Percentiles rank a stretch among this genome's conserved stretches.
These are phyloP conservation scores for Drosophila bunnanda DNA, from an alignment of 2,888 invertebrate species.

Conservation along the genomic window DNA sequence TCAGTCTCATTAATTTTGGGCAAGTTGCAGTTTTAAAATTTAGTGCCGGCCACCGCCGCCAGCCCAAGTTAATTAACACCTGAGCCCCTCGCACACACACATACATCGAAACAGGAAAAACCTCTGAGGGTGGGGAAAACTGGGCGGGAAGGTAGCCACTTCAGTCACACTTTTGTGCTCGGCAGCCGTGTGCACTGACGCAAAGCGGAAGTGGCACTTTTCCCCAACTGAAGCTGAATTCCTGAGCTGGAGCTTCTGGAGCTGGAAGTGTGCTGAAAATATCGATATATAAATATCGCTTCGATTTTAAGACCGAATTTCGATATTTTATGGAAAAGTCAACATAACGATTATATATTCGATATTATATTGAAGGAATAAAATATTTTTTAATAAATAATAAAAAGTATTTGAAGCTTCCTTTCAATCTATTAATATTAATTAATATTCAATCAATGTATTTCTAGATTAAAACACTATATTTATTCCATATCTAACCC, in stretches of 20 bases:
- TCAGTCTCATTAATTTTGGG: slow-evolving; percentile 72
- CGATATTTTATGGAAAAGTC: not conserved
- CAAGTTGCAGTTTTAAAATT: slow-evolving; percentile 73
- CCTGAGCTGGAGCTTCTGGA: slow-evolving; percentile 16
- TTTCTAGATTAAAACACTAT: not conserved
- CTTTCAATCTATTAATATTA: not conserved
- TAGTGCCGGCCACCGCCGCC: slow-evolving; percentile 43
- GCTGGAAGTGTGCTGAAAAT: not conserved
- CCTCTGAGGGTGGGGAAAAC: slow-evolving; percentile 9
- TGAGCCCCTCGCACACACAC: slow-evolving; percentile 25
- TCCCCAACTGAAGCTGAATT: slow-evolving; percentile 33
- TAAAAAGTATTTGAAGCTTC: not conserved
- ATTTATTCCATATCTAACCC: not conserved
- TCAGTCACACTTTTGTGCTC: slow-evolving; percentile 73
- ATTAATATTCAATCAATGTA: not conserved
- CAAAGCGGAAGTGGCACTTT: slow-evolving; percentile 78
- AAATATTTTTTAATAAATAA: not conserved
- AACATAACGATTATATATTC: not conserved
- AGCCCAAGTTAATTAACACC: slow-evolving; percentile 74
- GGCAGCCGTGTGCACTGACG: slow-evolving; percentile 72
- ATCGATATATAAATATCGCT: not conserved
- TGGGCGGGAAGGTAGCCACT: slow-evolving; percentile 18
- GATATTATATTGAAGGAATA: not conserved
- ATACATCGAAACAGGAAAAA: slow-evolving; percentile 2
- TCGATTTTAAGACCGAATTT: not conserved